These are phyloP conservation scores for Meiosimyza platycephala DNA, from an alignment of 2,888 invertebrate genomes.

Conservation along the genomic window DNA sequence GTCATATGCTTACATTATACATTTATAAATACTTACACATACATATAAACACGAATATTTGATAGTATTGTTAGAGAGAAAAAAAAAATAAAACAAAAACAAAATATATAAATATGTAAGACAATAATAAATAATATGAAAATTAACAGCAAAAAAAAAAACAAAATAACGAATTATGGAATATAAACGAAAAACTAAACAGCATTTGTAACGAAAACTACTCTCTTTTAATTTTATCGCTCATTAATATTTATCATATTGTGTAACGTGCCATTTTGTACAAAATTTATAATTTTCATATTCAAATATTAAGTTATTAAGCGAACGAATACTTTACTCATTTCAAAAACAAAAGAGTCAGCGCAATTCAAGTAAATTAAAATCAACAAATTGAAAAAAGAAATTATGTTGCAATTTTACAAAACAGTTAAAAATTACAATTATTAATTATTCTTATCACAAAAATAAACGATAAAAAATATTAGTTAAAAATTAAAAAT, in stretches of 20 bases:
- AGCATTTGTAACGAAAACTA: conserved; percentile 22
- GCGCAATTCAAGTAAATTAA: conserved; percentile 28
- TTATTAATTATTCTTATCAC: conserved; percentile 30
- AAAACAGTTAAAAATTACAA: conserved; percentile 4
- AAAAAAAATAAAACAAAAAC: background rate
- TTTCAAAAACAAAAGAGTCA: background rate
- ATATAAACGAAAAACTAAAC: conserved; percentile 15
- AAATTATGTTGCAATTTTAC: conserved; percentile 18
- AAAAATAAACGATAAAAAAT: conserved; percentile 19
- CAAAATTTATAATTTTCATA: conserved; percentile 22
- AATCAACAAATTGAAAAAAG: background rate
- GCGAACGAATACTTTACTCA: no score
- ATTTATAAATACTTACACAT: no score
- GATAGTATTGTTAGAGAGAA: conserved; percentile 50
- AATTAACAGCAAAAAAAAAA: conserved; percentile 29
- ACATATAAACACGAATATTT: conserved; percentile 34
- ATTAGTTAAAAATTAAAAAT: background rate
- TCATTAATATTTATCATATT: conserved; percentile 1
- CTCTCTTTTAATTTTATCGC: conserved; percentile 13
- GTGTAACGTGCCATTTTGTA: conserved; percentile 33
- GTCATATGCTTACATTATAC: no score
- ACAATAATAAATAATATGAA: conserved; percentile 53
- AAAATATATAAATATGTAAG: conserved; percentile 55
- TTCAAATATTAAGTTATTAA: background rate
- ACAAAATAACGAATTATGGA: conserved; percentile 19